phyloP scores from a whole-genome alignment of 1,140 invertebrate species.

The Ectropis grisescens region DNA sequence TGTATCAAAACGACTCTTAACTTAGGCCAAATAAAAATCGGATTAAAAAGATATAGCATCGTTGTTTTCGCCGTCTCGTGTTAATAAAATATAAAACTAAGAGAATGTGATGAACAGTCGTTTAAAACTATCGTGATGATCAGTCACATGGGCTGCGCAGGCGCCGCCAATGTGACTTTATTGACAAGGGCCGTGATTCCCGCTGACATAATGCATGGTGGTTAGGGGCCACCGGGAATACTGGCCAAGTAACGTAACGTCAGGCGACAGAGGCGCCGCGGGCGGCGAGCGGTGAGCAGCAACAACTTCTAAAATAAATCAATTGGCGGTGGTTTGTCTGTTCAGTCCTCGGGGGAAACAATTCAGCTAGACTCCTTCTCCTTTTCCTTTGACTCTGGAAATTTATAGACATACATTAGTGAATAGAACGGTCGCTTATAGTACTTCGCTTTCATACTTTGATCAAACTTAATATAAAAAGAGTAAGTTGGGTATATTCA shows the following conservation, averaged over 20 bases:
- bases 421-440: too few relatives aligned
- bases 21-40: conserved; percentile 50
- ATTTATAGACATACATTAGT: too few relatives aligned
- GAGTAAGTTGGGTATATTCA: too few relatives aligned
- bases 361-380: conserved; percentile 68
- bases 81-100: conserved; percentile 17
- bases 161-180: too few relatives aligned
- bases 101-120: conserved; percentile 30
- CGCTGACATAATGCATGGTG: too few relatives aligned
- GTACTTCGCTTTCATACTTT: too few relatives aligned
- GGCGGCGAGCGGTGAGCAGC: conserved; percentile 33
- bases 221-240: too few relatives aligned
- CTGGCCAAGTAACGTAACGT: conserved; percentile 29
- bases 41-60: conserved; percentile 28
- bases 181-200: too few relatives aligned
- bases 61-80: conserved; percentile 46
- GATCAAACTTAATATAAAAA: too few relatives aligned
- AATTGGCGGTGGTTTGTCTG: conserved; percentile 65
- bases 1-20: conserved; percentile 42
- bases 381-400: conserved; percentile 64
- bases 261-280: conserved; percentile 42
- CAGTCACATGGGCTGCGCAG: too few relatives aligned
- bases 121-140: conserved; percentile 14
- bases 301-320: conserved; percentile 59
- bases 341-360: conserved; percentile 48